phyloP scores from a whole-genome alignment of 1,140 invertebrate genomes.

The Neodiprion virginianus region DNA sequence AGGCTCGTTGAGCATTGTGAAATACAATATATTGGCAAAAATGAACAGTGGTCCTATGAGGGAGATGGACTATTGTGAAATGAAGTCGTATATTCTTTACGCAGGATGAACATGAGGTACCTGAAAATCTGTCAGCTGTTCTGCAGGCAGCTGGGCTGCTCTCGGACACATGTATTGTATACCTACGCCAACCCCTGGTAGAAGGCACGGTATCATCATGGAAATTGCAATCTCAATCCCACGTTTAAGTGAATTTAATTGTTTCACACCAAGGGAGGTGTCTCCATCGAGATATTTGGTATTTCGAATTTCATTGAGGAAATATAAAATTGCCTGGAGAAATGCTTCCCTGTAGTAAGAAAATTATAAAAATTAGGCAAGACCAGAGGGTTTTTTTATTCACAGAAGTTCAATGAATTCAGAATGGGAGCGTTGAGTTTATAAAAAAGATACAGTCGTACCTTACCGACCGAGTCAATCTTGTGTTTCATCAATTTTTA shows the following conservation, averaged over 20 bases:
- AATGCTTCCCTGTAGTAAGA: conserved; percentile 33
- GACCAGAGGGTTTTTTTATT: not conserved
- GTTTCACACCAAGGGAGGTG: conserved; percentile 65
- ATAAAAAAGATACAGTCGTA: not conserved
- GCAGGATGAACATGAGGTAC: conserved; percentile 27
- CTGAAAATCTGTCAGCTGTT: conserved; percentile 40
- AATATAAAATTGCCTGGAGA: conserved; percentile 35
- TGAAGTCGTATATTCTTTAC: conserved; percentile 10
- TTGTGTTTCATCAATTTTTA: too few species aligned
- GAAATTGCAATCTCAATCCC: conserved; percentile 67
- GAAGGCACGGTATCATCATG: conserved; percentile 69
- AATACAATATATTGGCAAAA: conserved; percentile 18
- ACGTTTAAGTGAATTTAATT: conserved; percentile 63
- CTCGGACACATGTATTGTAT: conserved; percentile 54
- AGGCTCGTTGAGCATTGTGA: not conserved
- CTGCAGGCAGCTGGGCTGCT: conserved; percentile 33
- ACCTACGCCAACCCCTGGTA: conserved; percentile 70
- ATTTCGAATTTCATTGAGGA: conserved; percentile 36
- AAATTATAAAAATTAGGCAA: not conserved
- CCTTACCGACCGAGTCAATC: too few species aligned
- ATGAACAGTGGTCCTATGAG: conserved; percentile 10
- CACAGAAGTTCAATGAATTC: not conserved
- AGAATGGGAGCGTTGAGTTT: not conserved
- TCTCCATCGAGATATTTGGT: conserved; percentile 42
- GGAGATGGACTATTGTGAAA: too few species aligned